Conservation (phyloP, 2,888 invertebrate species). For the Argyresthia goedartella region DNA sequence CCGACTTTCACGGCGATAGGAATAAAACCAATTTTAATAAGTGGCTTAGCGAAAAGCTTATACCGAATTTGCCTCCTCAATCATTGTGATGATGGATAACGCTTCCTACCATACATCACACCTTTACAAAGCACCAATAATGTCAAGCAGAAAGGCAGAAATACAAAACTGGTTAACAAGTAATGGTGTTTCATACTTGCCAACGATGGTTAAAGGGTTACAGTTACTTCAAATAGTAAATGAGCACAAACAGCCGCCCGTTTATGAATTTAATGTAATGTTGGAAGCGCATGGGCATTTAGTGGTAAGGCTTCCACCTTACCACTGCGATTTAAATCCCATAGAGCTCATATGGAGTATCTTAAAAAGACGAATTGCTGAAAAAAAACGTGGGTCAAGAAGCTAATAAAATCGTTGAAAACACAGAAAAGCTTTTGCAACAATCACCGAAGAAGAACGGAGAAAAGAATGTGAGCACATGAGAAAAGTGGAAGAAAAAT, state of each 20-base stretch:
- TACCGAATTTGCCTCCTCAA: not conserved
- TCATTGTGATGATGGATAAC: slow-evolving; percentile 5
- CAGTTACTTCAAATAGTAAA: not conserved
- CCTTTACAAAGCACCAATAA: not conserved
- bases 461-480: slow-evolving; percentile 5
- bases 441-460: slow-evolving; percentile 5
- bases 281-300: not conserved
- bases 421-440: slow-evolving; percentile 2
- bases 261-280: not conserved
- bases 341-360: not conserved
- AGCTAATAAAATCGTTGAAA: not conserved
- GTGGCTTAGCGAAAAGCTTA: slow-evolving; percentile 3
- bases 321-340: not conserved
- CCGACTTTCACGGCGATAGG: slow-evolving; percentile 3
- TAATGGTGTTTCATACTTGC: not conserved
- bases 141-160: not conserved
- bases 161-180: not conserved
- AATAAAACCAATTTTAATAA: slow-evolving; percentile 3
- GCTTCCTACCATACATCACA: slow-evolving; percentile 2
- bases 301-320: not conserved
- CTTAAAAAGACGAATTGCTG: slow-evolving; percentile 4
- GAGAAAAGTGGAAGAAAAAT: not conserved
- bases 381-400: slow-evolving; percentile 2
- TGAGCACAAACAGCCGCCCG: not conserved
- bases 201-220: not conserved